A percentile compares a stretch with the other conserved stretches of the same genome.
Conservation (phyloP, 2,888 invertebrate species). For the Allophyes oxyacanthae region DNA sequence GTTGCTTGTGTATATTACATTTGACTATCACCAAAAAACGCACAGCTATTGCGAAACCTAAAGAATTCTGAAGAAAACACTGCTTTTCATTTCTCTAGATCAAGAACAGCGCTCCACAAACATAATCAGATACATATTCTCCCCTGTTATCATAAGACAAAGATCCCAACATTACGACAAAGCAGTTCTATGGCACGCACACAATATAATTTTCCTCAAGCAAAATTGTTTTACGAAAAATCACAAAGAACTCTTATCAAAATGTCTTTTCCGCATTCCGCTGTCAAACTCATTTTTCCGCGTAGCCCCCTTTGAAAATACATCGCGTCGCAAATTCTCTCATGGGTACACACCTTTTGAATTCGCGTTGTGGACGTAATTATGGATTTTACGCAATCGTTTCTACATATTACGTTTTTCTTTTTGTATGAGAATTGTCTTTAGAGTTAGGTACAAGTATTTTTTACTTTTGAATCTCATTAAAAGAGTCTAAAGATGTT, state of each 20-base stretch:
- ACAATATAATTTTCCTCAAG: constrained; percentile 26
- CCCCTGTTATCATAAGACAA: constrained; percentile 23
- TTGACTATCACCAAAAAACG: no score
- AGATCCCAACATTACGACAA: constrained; percentile 15
- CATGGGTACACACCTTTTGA: constrained; percentile 31
- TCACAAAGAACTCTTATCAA: constrained; percentile 19
- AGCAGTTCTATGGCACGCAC: constrained; percentile 1
- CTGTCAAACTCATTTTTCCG: constrained; percentile 50
- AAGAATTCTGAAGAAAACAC: not conserved
- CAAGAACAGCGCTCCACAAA: constrained; percentile 3
- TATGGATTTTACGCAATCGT: constrained; percentile 45
- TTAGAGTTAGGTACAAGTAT: not conserved
- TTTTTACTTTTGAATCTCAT: not conserved
- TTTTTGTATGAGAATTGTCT: constrained; percentile 15
- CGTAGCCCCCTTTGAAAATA: constrained; percentile 29
- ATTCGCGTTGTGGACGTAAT: constrained; percentile 38
- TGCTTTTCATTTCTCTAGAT: constrained; percentile 1
- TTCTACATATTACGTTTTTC: constrained; percentile 17
- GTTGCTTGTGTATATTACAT: no score
- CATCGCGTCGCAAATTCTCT: constrained; percentile 35
- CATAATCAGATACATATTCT: constrained; percentile 13
- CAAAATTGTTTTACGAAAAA: constrained; percentile 39
- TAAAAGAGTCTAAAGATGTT: not conserved
- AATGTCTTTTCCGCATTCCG: constrained; percentile 35
- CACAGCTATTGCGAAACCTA: no score